Conservation (phyloP, 2,888 invertebrate genomes). For the Torymus tubicola region DNA sequence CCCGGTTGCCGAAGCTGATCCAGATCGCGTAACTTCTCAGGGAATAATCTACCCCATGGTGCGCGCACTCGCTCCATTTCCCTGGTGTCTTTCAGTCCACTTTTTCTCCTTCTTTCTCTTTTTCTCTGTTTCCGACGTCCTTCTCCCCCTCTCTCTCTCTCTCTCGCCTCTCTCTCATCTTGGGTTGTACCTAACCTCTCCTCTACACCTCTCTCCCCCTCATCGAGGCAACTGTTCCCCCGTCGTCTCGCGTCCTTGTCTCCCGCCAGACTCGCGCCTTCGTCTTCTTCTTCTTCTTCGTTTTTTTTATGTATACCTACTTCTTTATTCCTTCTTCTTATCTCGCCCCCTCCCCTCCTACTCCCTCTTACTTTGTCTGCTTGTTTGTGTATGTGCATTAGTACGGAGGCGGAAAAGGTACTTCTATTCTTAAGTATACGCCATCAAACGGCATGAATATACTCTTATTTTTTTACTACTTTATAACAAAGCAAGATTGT, state of each 20-base stretch:
- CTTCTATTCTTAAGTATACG: too few species aligned
- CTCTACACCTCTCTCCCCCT: neutral
- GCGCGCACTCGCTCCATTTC: conserved; percentile 30
- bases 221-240: conserved; percentile 22
- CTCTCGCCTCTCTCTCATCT: conserved; percentile 18
- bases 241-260: conserved; percentile 12
- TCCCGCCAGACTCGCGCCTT: neutral
- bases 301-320: conserved; percentile 38
- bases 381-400: neutral
- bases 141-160: conserved; percentile 43
- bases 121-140: conserved; percentile 35
- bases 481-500: too few species aligned
- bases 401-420: too few species aligned
- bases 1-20: conserved; percentile 17
- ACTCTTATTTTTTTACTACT: too few species aligned
- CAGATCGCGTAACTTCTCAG: conserved; percentile 32
- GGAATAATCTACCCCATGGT: conserved; percentile 33
- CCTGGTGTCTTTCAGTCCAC: conserved; percentile 30
- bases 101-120: conserved; percentile 58
- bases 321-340: conserved; percentile 9
- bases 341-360: neutral
- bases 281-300: conserved; percentile 3
- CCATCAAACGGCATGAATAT: too few species aligned
- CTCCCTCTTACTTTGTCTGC: neutral
- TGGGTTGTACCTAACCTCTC: too few species aligned